phyloP scores from a whole-genome alignment of 2,888 invertebrate genomes.

The Rhagonycha fulva region DNA sequence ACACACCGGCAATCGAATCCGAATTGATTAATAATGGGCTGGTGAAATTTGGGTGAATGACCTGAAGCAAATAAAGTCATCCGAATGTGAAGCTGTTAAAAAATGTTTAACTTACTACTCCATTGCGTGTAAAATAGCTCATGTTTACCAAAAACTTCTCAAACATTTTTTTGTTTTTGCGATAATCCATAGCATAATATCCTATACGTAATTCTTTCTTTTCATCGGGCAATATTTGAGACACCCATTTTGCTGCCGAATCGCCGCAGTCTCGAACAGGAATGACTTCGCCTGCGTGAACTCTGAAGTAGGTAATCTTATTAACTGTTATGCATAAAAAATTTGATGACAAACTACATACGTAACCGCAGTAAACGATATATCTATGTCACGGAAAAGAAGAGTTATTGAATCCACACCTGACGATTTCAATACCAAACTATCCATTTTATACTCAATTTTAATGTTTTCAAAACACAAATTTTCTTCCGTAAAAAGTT shows the following conservation, averaged over 20 bases:
- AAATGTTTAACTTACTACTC: background rate
- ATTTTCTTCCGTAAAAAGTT: background rate
- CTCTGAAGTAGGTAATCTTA: background rate
- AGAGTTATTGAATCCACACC: slow-evolving; percentile 52
- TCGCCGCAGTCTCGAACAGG: slow-evolving; percentile 62
- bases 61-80: background rate
- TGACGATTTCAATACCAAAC: slow-evolving; percentile 55
- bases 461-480: background rate
- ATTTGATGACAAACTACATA: background rate
- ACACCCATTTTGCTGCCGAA: slow-evolving; percentile 64
- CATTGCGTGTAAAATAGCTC: background rate
- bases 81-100: background rate
- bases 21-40: background rate
- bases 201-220: slow-evolving; percentile 47
- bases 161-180: background rate
- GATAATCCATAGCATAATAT: slow-evolving; percentile 42
- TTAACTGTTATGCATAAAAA: background rate
- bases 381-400: background rate
- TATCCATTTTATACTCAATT: background rate
- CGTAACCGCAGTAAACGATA: background rate
- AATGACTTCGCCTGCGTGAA: background rate
- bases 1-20: background rate
- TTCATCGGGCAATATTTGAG: slow-evolving; percentile 50
- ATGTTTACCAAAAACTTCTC: background rate
- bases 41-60: background rate